phyloP scores from a whole-genome alignment of 92 coral and sea anemone genomes.

The Umimayanthus kanabou region DNA sequence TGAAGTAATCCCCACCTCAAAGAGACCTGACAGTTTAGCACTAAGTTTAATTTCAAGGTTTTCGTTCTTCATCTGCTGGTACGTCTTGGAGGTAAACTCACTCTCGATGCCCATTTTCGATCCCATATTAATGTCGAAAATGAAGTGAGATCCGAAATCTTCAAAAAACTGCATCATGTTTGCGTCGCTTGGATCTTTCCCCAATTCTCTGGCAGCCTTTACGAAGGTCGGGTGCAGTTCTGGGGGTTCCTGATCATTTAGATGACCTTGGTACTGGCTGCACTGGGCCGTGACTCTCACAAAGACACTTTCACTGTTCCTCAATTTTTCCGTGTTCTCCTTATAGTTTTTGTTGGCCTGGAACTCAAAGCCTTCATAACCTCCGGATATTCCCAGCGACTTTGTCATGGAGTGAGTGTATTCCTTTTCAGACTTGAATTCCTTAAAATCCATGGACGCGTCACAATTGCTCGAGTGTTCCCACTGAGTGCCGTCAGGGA shows the following conservation, averaged over 20 bases:
- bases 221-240: neutral
- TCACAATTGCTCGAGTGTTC: neutral
- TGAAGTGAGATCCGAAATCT: conserved; percentile 6
- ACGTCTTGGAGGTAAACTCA: conserved; percentile 35
- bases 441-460: neutral
- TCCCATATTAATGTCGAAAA: conserved; percentile 1
- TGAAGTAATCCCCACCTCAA: conserved; percentile 30
- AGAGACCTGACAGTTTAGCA: conserved; percentile 43
- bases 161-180: conserved; percentile 1
- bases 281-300: neutral
- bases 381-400: neutral
- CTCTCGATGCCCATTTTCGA: conserved; percentile 41
- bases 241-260: neutral
- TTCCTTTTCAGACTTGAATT: neutral
- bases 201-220: neutral
- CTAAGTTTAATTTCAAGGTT: conserved; percentile 34
- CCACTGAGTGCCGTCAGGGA: conserved; percentile 45
- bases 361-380: neutral
- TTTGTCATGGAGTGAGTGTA: neutral
- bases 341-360: neutral
- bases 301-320: conserved; percentile 5
- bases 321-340: neutral
- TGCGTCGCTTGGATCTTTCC: neutral
- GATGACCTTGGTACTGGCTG: neutral
- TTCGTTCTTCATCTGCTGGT: conserved; percentile 33